Conservation (phyloP, 2,888 invertebrate species). For the Dusona sp. region DNA sequence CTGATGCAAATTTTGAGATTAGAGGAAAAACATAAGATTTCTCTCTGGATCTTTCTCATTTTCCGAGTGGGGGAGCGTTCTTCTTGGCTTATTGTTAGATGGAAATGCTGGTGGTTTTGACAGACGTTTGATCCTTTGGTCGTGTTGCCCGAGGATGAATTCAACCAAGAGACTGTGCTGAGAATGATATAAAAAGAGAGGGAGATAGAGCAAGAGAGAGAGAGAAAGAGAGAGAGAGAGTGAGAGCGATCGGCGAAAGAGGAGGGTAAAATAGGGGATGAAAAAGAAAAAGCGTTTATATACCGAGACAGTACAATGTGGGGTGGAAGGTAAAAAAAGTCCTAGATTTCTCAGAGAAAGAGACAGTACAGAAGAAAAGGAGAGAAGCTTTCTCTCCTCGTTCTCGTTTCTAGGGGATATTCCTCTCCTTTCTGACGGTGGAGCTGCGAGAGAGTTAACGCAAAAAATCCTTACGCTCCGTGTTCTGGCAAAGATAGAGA, state of each 20-base stretch:
- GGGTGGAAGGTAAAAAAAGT: conserved; percentile 50
- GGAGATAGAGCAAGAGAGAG: not conserved
- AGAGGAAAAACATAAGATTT: conserved; percentile 20
- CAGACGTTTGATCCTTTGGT: conserved; percentile 63
- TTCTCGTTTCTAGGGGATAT: conserved; percentile 27
- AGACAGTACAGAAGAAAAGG: conserved; percentile 17
- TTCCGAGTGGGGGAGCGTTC: not conserved
- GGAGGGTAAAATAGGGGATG: conserved; percentile 18
- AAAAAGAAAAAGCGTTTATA: conserved; percentile 54
- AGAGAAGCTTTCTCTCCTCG: conserved; percentile 27
- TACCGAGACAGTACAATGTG: conserved; percentile 38
- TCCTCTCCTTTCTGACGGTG: conserved; percentile 27
- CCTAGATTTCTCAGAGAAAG: conserved; percentile 44
- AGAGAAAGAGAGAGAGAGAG: conserved; percentile 4
- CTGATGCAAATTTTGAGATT: not conserved
- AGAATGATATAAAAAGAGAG: conserved; percentile 14
- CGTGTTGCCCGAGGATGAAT: conserved; percentile 40
- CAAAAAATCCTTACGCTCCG: conserved; percentile 63
- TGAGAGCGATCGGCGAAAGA: not conserved
- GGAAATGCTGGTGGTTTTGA: conserved; percentile 58
- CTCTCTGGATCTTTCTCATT: conserved; percentile 6
- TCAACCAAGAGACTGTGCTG: conserved; percentile 36
- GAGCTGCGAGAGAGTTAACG: conserved; percentile 48
- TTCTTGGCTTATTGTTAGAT: conserved; percentile 38
- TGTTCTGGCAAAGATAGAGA: conserved; percentile 47